Evolutionary conservation across 2,113 vertebrate genomes (phyloP).

Genomic region (Hemicordylus capensis): DNA sequence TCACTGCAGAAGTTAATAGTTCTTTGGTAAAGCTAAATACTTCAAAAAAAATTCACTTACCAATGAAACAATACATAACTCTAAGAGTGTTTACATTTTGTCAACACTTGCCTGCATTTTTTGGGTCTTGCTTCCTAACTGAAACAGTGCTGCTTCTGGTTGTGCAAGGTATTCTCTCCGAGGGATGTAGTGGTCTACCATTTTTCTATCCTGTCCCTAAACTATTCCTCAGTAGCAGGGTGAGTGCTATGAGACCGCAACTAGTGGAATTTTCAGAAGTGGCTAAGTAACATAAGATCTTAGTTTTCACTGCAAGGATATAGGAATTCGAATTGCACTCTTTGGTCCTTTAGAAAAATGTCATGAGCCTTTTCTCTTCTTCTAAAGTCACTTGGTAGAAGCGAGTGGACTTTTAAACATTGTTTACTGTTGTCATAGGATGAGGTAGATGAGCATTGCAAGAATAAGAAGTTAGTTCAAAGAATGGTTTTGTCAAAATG

Average conservation of each 20-base stretch:
- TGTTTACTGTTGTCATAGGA: neutral
- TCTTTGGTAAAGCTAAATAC: neutral
- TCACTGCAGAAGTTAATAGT: neutral
- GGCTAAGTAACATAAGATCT: neutral
- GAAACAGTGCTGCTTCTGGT: constrained; percentile 27
- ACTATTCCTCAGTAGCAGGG: constrained; percentile 33
- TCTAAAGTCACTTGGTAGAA: neutral
- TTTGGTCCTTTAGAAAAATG: constrained; percentile 11
- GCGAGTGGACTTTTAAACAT: neutral
- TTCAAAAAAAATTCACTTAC: neutral
- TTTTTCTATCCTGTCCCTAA: constrained; percentile 12
- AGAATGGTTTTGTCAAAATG: neutral
- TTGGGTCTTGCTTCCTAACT: constrained; percentile 44
- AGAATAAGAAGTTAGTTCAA: neutral
- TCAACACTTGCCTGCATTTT: constrained; percentile 27
- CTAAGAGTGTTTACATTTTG: neutral
- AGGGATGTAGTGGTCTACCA: constrained; percentile 27
- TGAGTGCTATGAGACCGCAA: neutral
- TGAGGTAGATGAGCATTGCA: neutral
- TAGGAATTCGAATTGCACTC: neutral
- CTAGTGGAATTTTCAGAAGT: neutral
- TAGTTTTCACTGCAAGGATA: neutral
- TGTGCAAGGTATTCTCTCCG: constrained; percentile 9
- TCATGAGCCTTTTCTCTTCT: neutral
- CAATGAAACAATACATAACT: constrained; percentile 7